A percentile compares a stretch with the other conserved stretches of the same genome.
phyloP scores from a whole-genome alignment of 2,888 invertebrate genomes.

The Acanthosepion pharaonis region DNA sequence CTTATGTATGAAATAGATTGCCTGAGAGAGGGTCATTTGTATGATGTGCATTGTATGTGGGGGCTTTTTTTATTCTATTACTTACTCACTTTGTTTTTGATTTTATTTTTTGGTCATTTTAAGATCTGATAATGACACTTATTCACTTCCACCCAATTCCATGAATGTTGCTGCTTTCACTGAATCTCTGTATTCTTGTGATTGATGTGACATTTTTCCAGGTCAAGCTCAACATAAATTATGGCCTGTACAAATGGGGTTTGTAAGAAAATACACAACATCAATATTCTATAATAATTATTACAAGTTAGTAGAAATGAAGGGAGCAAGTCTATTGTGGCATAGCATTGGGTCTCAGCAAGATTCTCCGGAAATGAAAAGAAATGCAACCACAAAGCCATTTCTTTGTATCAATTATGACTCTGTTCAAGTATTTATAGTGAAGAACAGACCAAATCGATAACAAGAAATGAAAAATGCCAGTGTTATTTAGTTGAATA shows the following conservation, averaged over 20 bases:
- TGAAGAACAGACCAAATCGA: slow-evolving; percentile 14
- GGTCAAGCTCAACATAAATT: background rate
- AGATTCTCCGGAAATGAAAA: slow-evolving; percentile 41
- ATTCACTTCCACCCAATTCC: background rate
- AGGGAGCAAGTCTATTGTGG: background rate
- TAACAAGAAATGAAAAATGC: slow-evolving; percentile 47
- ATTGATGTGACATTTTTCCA: background rate
- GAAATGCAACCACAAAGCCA: slow-evolving; percentile 2
- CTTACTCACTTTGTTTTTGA: background rate
- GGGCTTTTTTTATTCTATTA: background rate
- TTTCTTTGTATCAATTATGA: slow-evolving; percentile 42
- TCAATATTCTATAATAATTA: background rate
- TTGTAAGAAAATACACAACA: background rate
- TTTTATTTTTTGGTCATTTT: background rate
- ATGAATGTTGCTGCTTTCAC: background rate
- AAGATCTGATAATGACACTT: background rate
- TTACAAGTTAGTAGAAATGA: background rate
- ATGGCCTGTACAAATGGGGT: background rate
- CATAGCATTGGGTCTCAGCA: background rate
- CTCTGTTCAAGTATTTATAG: slow-evolving; percentile 38
- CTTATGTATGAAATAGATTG: background rate
- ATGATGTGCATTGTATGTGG: background rate
- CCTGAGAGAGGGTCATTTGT: background rate
- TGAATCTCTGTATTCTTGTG: background rate
- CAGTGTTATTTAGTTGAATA: slow-evolving; percentile 44